Evolutionary conservation across 2,113 vertebrate genomes (phyloP).

Genomic region (Hymenochirus boettgeri): DNA sequence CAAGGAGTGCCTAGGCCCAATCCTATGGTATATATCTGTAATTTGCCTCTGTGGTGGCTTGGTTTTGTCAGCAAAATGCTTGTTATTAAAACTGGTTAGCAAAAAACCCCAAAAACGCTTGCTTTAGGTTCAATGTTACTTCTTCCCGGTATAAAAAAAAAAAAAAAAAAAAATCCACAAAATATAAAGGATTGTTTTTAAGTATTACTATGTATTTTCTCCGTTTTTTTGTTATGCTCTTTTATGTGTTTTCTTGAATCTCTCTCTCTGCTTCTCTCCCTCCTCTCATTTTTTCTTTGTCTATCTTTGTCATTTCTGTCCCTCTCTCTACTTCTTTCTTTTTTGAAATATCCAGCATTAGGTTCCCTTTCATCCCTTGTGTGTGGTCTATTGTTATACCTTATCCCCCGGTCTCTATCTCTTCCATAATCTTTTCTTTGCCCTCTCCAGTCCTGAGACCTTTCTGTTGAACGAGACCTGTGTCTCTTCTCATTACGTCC

Average conservation of each 20-base stretch:
- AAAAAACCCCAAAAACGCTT: no score
- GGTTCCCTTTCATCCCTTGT: conserved; percentile 53
- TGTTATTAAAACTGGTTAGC: no score
- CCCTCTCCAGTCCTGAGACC: conserved; percentile 57
- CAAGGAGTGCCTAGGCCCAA: no score
- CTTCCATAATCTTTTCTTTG: conserved; percentile 59
- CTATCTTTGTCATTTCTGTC: conserved; percentile 50
- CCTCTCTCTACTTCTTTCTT: conserved; percentile 56
- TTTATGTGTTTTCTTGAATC: conserved; percentile 44
- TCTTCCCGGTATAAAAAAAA: no score
- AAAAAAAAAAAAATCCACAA: no score
- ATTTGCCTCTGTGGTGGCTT: no score
- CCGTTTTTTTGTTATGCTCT: not conserved
- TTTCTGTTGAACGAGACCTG: conserved; percentile 61
- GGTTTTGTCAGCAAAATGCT: no score
- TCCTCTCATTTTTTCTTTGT: conserved; percentile 61
- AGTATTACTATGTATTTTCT: no score
- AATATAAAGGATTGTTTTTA: no score
- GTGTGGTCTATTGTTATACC: conserved; percentile 51
- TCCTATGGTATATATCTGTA: no score
- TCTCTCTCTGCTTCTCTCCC: conserved; percentile 65
- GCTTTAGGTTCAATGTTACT: no score
- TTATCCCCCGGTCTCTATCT: conserved; percentile 59
- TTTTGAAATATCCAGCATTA: conserved; percentile 55
- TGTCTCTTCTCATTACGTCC: conserved; percentile 57